Conservation (phyloP, 2,888 invertebrate genomes). For the Itoplectis maculator region DNA sequence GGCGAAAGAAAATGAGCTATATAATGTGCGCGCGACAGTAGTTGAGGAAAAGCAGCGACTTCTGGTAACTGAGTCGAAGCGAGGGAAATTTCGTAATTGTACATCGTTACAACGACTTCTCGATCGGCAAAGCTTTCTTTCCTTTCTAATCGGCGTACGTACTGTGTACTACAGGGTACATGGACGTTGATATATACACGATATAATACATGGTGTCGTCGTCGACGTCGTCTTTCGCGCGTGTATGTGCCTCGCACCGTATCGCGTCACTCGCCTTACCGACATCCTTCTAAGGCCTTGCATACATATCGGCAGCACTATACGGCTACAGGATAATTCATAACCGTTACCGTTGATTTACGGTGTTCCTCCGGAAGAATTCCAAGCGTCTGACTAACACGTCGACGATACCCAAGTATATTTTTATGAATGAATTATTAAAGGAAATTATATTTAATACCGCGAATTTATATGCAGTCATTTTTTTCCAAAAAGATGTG, state of each 20-base stretch:
- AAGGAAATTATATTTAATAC: not conserved
- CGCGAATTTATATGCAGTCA: not conserved
- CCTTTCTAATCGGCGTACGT: conserved; percentile 63
- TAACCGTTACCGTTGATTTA: conserved; percentile 30
- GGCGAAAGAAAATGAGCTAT: not conserved
- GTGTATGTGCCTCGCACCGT: conserved; percentile 6
- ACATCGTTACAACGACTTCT: conserved; percentile 50
- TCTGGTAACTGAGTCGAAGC: conserved; percentile 16
- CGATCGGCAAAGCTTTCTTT: conserved; percentile 66
- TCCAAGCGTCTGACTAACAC: conserved; percentile 18
- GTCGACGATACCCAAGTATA: not conserved
- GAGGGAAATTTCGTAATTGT: conserved; percentile 64
- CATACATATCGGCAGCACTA: conserved; percentile 3
- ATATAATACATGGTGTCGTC: conserved; percentile 35
- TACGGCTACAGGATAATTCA: not conserved
- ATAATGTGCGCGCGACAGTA: not conserved
- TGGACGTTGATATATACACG: conserved; percentile 33
- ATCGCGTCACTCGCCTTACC: conserved; percentile 8
- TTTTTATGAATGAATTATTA: conserved; percentile 1
- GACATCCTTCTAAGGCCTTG: conserved; percentile 21
- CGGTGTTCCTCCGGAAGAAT: conserved; percentile 37
- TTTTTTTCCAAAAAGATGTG: too few relatives aligned
- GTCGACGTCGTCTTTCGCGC: conserved; percentile 55
- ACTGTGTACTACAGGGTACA: not conserved
- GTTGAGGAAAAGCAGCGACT: conserved; percentile 37